These are phyloP conservation scores for Hydrozoanthus tunicans DNA, from an alignment of 64 coral and sea anemone genomes.

Conservation along the genomic window DNA sequence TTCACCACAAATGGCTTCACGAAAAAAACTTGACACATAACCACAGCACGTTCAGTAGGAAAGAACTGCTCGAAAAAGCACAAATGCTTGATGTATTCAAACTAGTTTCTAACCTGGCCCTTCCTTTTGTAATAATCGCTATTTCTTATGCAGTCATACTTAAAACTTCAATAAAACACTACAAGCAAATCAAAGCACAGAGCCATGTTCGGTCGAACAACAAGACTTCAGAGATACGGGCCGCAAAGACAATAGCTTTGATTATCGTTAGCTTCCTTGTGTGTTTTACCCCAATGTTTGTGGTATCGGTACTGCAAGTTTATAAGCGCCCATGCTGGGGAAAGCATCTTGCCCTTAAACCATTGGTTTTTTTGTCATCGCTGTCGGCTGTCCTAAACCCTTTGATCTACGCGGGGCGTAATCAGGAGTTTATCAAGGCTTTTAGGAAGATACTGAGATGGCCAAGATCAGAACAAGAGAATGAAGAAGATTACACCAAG, in stretches of 20 bases:
- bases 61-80: neutral
- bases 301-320: neutral
- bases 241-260: neutral
- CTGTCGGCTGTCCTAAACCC: neutral
- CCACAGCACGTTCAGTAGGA: neutral
- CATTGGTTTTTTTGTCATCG: neutral
- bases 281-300: neutral
- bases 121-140: constrained; percentile 21
- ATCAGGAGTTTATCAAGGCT: neutral
- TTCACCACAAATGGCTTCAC: neutral
- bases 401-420: neutral
- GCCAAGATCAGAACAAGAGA: neutral
- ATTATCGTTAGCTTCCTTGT: neutral
- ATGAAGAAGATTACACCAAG: neutral
- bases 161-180: constrained; percentile 19
- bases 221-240: neutral
- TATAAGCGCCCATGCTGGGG: neutral
- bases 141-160: constrained; percentile 38
- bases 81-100: neutral
- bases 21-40: neutral
- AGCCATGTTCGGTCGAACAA: neutral
- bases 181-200: constrained; percentile 16
- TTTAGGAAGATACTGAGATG: neutral
- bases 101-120: neutral
- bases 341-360: neutral